Evolutionary conservation across 2,113 vertebrate genomes (phyloP).

Genomic region (Natator depressus): DNA sequence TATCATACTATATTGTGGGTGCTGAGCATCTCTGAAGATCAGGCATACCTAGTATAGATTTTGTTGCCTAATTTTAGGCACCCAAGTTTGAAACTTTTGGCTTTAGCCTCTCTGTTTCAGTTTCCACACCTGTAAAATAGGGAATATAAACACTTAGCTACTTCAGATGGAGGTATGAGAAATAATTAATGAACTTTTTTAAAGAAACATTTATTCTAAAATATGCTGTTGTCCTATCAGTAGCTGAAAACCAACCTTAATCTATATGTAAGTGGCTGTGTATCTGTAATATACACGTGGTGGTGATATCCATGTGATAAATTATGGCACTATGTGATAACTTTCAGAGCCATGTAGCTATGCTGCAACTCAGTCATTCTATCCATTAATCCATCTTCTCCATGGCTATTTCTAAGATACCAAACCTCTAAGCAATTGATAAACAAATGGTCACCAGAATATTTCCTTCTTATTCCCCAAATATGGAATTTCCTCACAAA

Average conservation of each 20-base stretch:
- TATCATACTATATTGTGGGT: neutral
- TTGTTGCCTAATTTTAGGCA: neutral
- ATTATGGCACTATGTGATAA: neutral
- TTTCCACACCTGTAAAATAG: neutral
- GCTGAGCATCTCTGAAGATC: neutral
- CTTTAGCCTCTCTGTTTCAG: neutral
- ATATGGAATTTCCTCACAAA: neutral
- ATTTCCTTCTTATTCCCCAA: neutral
- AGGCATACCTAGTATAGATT: neutral
- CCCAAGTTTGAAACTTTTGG: constrained; percentile 39
- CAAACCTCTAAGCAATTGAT: neutral
- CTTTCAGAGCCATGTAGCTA: neutral
- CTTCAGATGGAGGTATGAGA: constrained; percentile 40
- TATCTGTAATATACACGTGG: neutral
- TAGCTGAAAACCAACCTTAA: neutral
- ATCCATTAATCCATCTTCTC: neutral
- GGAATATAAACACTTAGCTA: constrained; percentile 65
- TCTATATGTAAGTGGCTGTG: neutral
- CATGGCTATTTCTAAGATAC: neutral
- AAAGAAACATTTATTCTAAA: neutral
- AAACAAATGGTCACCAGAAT: neutral
- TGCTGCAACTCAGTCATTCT: neutral
- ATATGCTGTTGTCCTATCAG: neutral
- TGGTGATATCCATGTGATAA: neutral
- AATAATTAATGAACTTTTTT: constrained; percentile 47